Evolutionary conservation across 2,888 invertebrate species (phyloP).

Genomic region (Hydriomena furcata): DNA sequence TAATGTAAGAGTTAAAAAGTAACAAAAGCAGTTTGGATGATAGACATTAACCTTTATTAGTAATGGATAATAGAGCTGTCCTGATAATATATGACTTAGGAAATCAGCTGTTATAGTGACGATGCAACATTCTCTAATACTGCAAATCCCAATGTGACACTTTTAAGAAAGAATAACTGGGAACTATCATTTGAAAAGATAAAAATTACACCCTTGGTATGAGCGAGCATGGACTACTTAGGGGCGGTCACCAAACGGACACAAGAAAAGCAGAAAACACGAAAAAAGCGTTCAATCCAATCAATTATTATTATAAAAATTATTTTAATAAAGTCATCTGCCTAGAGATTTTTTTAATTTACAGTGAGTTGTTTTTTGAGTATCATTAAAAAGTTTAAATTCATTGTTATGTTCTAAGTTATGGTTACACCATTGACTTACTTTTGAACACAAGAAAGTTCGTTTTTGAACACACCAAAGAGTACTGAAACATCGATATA

Average conservation of each 20-base stretch:
- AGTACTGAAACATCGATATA: neutral
- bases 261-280: constrained; percentile 85
- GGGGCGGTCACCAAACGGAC: constrained; percentile 84
- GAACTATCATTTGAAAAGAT: constrained; percentile 78
- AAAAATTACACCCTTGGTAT: constrained; percentile 74
- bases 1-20: constrained; percentile 11
- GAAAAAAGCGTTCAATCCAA: constrained; percentile 84
- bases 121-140: constrained; percentile 83
- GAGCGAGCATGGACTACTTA: constrained; percentile 83
- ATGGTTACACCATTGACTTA: constrained; percentile 57
- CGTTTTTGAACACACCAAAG: neutral
- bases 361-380: constrained; percentile 82
- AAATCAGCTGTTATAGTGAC: constrained; percentile 82
- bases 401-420: constrained; percentile 44
- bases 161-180: constrained; percentile 78
- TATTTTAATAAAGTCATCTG: constrained; percentile 71
- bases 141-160: constrained; percentile 81
- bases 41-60: constrained; percentile 68
- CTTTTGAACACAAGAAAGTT: constrained; percentile 34
- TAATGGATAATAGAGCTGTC: constrained; percentile 84
- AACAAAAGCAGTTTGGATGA: constrained; percentile 71
- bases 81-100: constrained; percentile 76
- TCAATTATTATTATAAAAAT: constrained; percentile 77
- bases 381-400: constrained; percentile 63
- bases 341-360: constrained; percentile 63